Conservation (phyloP, 1,140 invertebrate genomes). For the Pseudoatta argentina region DNA sequence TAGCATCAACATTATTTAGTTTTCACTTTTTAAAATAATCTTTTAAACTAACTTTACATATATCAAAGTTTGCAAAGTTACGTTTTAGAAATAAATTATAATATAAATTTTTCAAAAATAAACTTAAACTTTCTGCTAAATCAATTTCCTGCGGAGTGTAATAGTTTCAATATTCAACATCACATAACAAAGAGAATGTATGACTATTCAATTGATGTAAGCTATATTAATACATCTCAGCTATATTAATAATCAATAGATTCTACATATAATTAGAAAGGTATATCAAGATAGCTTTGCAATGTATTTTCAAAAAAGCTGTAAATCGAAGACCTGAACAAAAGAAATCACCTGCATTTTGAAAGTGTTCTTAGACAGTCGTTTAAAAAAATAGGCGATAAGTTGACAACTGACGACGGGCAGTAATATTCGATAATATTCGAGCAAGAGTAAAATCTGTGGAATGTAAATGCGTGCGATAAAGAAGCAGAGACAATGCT, state of each 20-base stretch:
- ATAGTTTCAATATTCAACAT: not conserved
- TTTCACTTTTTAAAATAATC: not conserved
- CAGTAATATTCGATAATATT: not conserved
- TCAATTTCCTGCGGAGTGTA: not conserved
- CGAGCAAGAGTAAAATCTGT: not conserved
- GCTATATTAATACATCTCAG: not conserved
- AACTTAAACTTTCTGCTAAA: not conserved
- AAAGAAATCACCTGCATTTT: not conserved
- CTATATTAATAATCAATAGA: constrained; percentile 32
- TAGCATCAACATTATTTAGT: not conserved
- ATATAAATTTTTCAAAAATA: not conserved
- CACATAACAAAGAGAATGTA: not conserved
- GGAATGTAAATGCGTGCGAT: not conserved
- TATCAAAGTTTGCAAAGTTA: not conserved
- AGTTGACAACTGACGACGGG: not conserved
- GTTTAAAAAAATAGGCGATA: not conserved
- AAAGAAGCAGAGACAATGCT: not conserved
- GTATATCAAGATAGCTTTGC: not conserved
- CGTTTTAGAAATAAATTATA: not conserved
- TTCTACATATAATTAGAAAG: constrained; percentile 28
- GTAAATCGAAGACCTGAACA: not conserved
- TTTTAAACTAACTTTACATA: not conserved
- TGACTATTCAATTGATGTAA: not conserved
- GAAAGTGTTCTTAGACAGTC: not conserved
- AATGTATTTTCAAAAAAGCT: not conserved